Evolutionary conservation across 2,113 vertebrate species (phyloP).

Genomic region (Nycticryphes semicollaris): DNA sequence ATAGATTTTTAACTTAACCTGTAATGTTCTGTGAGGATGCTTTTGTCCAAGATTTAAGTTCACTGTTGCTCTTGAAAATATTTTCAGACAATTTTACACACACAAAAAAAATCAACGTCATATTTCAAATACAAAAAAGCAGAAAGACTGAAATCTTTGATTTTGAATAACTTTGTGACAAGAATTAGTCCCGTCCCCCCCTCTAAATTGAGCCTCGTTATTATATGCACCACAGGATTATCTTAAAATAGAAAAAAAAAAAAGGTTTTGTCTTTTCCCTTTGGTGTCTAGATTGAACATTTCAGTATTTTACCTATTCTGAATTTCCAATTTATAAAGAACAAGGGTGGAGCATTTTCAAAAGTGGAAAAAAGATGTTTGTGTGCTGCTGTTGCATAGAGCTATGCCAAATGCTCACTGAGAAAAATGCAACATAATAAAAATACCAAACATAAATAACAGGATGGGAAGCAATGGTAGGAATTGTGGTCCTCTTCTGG

Average conservation of each 20-base stretch:
- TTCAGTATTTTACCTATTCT: not conserved
- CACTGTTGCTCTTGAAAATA: not conserved
- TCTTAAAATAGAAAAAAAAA: not conserved
- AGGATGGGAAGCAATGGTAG: not conserved
- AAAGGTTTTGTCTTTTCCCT: not conserved
- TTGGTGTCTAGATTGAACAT: not conserved
- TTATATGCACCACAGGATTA: not conserved
- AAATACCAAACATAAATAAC: not conserved
- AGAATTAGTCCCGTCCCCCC: not conserved
- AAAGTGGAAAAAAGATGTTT: not conserved
- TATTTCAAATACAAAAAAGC: not conserved
- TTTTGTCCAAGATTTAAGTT: not conserved
- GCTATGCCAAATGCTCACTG: not conserved
- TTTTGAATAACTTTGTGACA: not conserved
- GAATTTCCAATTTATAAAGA: not conserved
- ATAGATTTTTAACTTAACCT: constrained; percentile 29
- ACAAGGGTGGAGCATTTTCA: not conserved
- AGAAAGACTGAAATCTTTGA: not conserved
- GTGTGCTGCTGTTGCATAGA: not conserved
- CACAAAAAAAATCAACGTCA: not conserved
- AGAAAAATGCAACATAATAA: not conserved
- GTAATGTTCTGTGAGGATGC: not conserved
- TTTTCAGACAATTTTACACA: not conserved
- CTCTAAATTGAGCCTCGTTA: not conserved
- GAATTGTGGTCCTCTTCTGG: not conserved